A percentile compares a stretch with the other conserved stretches of the same genome.
Conservation (phyloP, 2,113 vertebrate genomes). For the Myxocyprinus asiaticus region DNA sequence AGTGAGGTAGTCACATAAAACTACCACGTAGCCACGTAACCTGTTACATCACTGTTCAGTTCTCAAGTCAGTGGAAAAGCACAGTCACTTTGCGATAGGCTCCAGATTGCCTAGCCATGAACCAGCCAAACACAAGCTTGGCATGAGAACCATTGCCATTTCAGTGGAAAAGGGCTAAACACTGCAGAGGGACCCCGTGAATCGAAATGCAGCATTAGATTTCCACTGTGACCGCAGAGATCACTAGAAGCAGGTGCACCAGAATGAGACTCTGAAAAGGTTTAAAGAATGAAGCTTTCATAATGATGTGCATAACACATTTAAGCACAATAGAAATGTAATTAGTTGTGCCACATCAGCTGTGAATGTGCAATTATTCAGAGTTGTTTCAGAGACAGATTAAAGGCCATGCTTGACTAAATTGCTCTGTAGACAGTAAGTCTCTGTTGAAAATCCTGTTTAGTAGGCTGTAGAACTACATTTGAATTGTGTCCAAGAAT, state of each 20-base stretch:
- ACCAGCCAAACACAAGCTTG: no score
- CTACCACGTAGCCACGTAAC: no score
- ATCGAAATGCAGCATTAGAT: no score
- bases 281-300: conserved; percentile 1
- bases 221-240: neutral
- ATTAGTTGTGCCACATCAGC: conserved; percentile 23
- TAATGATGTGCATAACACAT: conserved; percentile 2
- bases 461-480: neutral
- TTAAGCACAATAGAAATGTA: neutral
- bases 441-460: conserved; percentile 15
- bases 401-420: conserved; percentile 8
- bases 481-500: neutral
- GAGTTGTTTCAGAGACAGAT: conserved; percentile 12
- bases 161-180: no score
- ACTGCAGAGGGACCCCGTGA: no score
- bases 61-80: no score
- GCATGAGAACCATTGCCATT: no score
- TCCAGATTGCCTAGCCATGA: no score
- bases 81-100: no score
- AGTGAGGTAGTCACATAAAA: no score
- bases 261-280: neutral
- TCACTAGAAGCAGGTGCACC: neutral
- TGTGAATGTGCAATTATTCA: conserved; percentile 23
- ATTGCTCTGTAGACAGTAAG: neutral
- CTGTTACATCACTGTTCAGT: no score